Base-by-base conservation (phyloP, 1,140 invertebrate species). In the Drosophila bifasciata region DNA sequence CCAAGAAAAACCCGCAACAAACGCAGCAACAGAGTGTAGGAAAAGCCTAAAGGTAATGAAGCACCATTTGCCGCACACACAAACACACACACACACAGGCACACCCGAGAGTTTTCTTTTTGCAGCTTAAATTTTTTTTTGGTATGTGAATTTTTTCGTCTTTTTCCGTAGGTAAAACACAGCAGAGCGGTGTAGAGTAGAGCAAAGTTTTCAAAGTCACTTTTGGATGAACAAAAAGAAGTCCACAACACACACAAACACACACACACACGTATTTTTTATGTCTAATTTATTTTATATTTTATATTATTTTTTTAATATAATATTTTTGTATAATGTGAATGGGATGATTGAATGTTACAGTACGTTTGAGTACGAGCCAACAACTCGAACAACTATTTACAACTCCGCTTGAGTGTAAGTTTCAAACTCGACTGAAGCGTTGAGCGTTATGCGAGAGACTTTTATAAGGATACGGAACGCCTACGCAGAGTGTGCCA, bases 391-490 rank as follows among this genome's bases (percentile, higher is more conserved):
- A 89, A 85, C 85, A 60, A 85, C 86, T 88, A 89, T 88, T 90
- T 90, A 84, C 88, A 90, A 90, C 88, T 90, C 90, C 84, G 78
- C 80, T 76, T 89, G 76, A 86, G 90, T 89, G 84, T 89, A 91
- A 89, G 90, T 91, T 90, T 91, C 79, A 91, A 91, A 91, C 90
- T 91, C 90, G 90, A 91, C 90, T 91, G 78, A 91, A 83, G 86
- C 80, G 50, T 76, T 75, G 68, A 76, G 74, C 81, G 76, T 21
- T 61, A 83, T 88, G 66, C 11, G 13, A 19, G 50, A 79, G 79
- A 59, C 79, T 88, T 88, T 88, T 89, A 36, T 36, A 86, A 81
- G 78, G 49, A 32, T 48, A 51, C 52, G n/a, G n/a, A 19, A 40
- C 64, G 64, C 64, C 64, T 39, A 68, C 64, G 49, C 64, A 68